These are phyloP conservation scores for Macrostomum cliftonense DNA, from an alignment of 2,888 invertebrate genomes.

Conservation along the genomic window DNA sequence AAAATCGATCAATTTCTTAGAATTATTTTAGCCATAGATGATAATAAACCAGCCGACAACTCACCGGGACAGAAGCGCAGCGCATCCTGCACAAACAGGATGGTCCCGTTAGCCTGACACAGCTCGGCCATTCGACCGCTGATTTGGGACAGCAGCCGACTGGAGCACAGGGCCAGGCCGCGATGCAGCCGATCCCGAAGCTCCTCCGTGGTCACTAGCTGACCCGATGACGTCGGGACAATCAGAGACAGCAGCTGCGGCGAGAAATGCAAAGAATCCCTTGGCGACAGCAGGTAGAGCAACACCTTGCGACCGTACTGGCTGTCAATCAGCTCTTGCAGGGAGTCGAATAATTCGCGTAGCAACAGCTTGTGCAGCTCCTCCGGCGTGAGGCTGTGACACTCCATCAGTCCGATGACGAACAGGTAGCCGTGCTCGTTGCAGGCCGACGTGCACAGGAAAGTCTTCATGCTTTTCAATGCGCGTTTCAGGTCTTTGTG, in stretches of 20 bases:
- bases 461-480: conserved; percentile 67
- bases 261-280: conserved; percentile 60
- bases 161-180: conserved; percentile 10
- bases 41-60: conserved; percentile 10
- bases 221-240: conserved; percentile 44
- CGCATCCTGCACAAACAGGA: conserved; percentile 23
- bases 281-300: conserved; percentile 65
- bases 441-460: conserved; percentile 55
- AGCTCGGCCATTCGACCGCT: conserved; percentile 21
- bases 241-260: conserved; percentile 56
- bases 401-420: conserved; percentile 62
- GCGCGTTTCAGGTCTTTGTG: conserved; percentile 49
- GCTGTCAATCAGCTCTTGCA: conserved; percentile 52
- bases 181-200: conserved; percentile 14
- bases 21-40: too few relatives aligned
- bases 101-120: conserved; percentile 22
- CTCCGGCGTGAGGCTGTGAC: conserved; percentile 17
- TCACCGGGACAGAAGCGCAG: conserved; percentile 26
- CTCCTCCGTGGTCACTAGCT: not conserved
- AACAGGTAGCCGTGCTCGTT: conserved; percentile 72
- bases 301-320: conserved; percentile 69
- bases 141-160: conserved; percentile 20
- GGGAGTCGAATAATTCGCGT: conserved; percentile 47
- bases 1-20: too few relatives aligned
- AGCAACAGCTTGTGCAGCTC: conserved; percentile 20